Conservation (phyloP, 2,888 invertebrate genomes). For the Panopea generosa region DNA sequence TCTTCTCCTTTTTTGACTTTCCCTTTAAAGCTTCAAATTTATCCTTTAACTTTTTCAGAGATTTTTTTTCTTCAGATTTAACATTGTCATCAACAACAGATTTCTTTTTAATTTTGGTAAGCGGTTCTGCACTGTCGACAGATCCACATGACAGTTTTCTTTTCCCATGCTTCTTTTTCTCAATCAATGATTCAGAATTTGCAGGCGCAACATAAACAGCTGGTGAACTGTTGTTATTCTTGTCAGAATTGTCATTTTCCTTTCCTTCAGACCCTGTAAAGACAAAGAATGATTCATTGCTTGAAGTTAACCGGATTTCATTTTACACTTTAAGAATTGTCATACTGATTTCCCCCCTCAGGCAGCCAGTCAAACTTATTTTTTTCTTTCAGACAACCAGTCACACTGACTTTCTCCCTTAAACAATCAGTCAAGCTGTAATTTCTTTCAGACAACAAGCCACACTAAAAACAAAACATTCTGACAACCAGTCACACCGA, state of each 20-base stretch:
- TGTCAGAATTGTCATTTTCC: constrained; percentile 34
- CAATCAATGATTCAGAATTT: not conserved
- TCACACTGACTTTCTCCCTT: too few species aligned
- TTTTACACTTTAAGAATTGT: too few species aligned
- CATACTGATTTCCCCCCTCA: too few species aligned
- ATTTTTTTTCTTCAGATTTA: constrained; percentile 5
- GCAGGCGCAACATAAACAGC: not conserved
- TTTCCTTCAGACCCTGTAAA: constrained; percentile 11
- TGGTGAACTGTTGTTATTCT: constrained; percentile 22
- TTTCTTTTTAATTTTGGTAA: constrained; percentile 45
- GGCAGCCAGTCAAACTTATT: too few species aligned
- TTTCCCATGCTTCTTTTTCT: constrained; percentile 19
- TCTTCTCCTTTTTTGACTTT: constrained; percentile 7
- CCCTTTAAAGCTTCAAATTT: constrained; percentile 8
- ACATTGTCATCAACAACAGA: not conserved
- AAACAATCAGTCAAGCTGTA: too few species aligned
- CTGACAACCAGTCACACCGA: too few species aligned
- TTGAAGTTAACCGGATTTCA: not conserved
- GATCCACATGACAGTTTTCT: constrained; percentile 19
- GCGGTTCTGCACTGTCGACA: constrained; percentile 6
- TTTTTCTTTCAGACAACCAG: too few species aligned
- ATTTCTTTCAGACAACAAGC: too few species aligned
- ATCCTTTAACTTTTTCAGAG: constrained; percentile 20
- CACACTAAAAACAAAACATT: too few species aligned
- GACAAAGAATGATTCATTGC: not conserved